Percentiles rank a stretch among this genome's conserved stretches.
Conservation (phyloP, 1,140 invertebrate genomes). For the Trinorchestia longiramus region DNA sequence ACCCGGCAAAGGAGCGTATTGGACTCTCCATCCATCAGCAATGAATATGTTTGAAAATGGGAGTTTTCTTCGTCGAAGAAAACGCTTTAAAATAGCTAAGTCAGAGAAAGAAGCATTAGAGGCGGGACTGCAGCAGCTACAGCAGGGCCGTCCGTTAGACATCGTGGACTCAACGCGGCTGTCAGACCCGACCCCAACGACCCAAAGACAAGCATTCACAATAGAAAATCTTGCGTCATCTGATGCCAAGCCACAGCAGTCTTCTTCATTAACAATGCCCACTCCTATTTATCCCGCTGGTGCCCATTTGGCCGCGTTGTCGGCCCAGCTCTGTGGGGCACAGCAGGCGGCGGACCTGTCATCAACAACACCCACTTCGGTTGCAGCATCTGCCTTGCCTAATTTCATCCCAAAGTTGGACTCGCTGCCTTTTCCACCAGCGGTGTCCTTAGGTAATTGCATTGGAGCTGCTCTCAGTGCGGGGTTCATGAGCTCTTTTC, state of each 20-base stretch:
- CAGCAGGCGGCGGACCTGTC: neutral
- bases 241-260: slow-evolving; percentile 60
- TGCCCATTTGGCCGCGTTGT: slow-evolving; percentile 9
- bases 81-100: slow-evolving; percentile 88
- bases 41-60: slow-evolving; percentile 96
- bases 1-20: slow-evolving; percentile 91
- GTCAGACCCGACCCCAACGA: slow-evolving; percentile 22
- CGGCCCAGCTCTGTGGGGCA: slow-evolving; percentile 27
- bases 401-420: slow-evolving; percentile 27
- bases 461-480: slow-evolving; percentile 45
- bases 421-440: slow-evolving; percentile 12
- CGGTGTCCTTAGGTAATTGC: slow-evolving; percentile 5
- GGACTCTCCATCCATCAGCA: slow-evolving; percentile 88
- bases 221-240: slow-evolving; percentile 62
- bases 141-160: slow-evolving; percentile 54
- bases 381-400: neutral
- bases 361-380: neutral
- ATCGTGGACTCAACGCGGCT: slow-evolving; percentile 35
- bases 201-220: slow-evolving; percentile 59
- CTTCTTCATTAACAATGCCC: slow-evolving; percentile 52
- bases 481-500: slow-evolving; percentile 22
- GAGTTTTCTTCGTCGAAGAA: slow-evolving; percentile 85
- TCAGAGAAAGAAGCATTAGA: slow-evolving; percentile 80
- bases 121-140: slow-evolving; percentile 74
- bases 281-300: slow-evolving; percentile 56